A percentile compares a stretch with the other conserved stretches of the same genome.
Conservation (phyloP, 2,888 invertebrate species). For the Drosophila leonis region DNA sequence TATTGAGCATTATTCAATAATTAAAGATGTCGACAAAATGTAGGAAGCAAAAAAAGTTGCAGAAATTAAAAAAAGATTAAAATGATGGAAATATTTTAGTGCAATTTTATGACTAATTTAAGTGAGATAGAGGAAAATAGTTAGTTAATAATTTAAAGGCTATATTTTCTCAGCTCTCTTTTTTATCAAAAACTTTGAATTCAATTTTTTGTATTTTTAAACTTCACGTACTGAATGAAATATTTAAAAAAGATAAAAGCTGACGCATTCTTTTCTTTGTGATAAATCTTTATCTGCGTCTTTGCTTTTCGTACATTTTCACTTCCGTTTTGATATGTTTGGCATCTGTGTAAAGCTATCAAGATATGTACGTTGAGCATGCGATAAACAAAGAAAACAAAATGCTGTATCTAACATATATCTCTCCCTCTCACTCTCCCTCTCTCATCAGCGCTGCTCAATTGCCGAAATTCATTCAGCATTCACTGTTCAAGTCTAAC, state of each 20-base stretch:
- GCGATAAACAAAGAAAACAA: not conserved
- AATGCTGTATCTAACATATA: not conserved
- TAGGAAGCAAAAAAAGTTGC: constrained; percentile 23
- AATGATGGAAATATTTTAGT: not conserved
- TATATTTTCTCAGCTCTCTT: too few species aligned
- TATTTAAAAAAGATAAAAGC: not conserved
- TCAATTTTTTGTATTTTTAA: too few species aligned
- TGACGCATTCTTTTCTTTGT: constrained; percentile 17
- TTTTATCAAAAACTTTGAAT: not conserved
- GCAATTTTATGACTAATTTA: not conserved
- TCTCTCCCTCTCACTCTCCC: too few species aligned
- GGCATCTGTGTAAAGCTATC: constrained; percentile 3
- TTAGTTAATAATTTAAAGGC: not conserved
- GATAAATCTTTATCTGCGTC: not conserved
- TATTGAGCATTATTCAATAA: constrained; percentile 14
- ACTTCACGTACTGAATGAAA: constrained; percentile 6
- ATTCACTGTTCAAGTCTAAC: constrained; percentile 1
- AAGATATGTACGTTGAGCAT: not conserved
- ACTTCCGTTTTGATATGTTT: constrained; percentile 15
- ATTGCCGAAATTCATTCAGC: not conserved
- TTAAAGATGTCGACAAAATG: not conserved
- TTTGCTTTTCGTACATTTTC: constrained; percentile 7
- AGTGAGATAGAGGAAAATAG: not conserved
- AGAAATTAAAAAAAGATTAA: not conserved
- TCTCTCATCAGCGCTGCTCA: too few species aligned